Base-by-base conservation (phyloP, 1,140 invertebrate genomes). In the Homarus americanus region DNA sequence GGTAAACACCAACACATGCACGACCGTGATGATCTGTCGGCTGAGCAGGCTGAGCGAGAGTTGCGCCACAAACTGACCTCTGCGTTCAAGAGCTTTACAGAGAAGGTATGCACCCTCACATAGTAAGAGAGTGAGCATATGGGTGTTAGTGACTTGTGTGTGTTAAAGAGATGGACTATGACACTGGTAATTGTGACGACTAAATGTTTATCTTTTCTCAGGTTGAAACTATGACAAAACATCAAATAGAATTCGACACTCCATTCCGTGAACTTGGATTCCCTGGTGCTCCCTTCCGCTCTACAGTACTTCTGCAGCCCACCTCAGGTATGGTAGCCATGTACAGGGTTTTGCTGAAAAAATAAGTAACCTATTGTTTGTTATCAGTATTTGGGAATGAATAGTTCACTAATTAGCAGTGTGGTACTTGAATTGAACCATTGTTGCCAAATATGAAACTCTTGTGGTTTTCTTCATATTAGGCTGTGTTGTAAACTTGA, bases 1-100 rank as follows among this genome's bases (percentile, higher is more conserved):
- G 99, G 99, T 66, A 99, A 99, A 95, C 98, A 99, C 95, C 98
- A 99, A 94, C 98, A 99, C 94, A 99, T 99, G 98, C 98, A 99
- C 93, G 99, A 99, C 94, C 95, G 99, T 73, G 99, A 99, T 95
- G 99, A 99, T 96, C 95, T 99, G 73, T 98, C 98, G 7, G 98
- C 98, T 28, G 99, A 99, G 95, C 99, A 99, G 95, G 98, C 98
- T 72, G 99, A 99, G 95, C 95, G 99, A 91, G 99, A 99, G 94
- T 95, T 99, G 86, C 95, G 99, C 36, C 97, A 99, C 94, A 99
- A 99, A 94, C 95, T 99, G 3, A 99, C 99, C 94, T 97, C 97
- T 10, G 98, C 99, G 17, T 99, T 99, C 94, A 99, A 99, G 94
- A 98, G 97, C 93, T 99, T 99, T 95, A 99, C 98, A 94, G 99